Base-by-base conservation (phyloP, 2,113 vertebrate species). In the Leptosomus discolor region DNA sequence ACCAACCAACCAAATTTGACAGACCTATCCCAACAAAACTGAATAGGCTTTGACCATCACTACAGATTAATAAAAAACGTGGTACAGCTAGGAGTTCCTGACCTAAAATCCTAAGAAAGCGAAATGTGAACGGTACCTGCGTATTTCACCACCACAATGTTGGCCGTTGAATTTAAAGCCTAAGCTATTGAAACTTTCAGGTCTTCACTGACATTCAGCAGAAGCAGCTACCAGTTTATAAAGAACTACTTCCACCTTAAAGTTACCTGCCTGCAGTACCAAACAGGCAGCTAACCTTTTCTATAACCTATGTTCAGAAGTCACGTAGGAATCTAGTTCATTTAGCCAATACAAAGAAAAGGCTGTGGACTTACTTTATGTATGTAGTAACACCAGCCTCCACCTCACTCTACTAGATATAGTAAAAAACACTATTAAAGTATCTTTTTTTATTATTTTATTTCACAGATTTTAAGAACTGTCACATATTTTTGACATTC, bases 1-100 rank as follows among this genome's bases (percentile, higher is more conserved):
- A 4, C 14, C 54, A 37, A 63, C 50, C 23, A 23, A 21, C 23
- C 50, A 34, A 76, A 61, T 24, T 15, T 73, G 50, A 70, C 56
- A 84, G 64, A 32, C 15, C 85, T 95, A 63, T 46, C 64, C 89
- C 39, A 95, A 32, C 13, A 89, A 95, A 96, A 82, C 34, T 17
- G 8, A 78, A 75, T 3, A 65, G 48, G 16, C 27, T 85, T 65
- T 8, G 5, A 65, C 9, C 32, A 32, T 32, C 50, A 45, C 45
- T 34, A 48, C 2, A 24, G 30, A 27, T 57, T 37, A 83, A 36
- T 41, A 54, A 36, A 58, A 77, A 45, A 39, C 0, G 8, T 18
- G 15, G 15, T 19, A 75, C 8, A 53, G 51, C 16, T 19, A 78
- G 17, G 60, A 45, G 29, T 7, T 92, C 32, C 61, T 70, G 58